Percentiles rank a stretch among this genome's conserved stretches.
phyloP scores from a whole-genome alignment of 2,113 vertebrate genomes.

The Spheniscus mendiculus region DNA sequence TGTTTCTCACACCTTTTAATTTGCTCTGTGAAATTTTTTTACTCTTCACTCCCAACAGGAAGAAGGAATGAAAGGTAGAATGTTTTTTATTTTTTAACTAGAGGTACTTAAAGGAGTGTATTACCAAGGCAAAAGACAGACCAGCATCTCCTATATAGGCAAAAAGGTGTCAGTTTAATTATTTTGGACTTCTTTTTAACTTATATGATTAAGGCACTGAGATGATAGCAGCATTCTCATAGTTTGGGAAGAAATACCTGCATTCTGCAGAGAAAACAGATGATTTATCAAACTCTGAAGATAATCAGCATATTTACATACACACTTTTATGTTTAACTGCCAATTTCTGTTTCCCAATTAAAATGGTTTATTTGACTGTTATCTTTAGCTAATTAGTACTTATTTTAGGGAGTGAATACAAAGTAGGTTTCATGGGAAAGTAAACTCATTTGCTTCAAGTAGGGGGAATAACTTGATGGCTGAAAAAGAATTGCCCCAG shows the following conservation, averaged over 20 bases:
- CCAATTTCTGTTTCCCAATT: constrained; percentile 63
- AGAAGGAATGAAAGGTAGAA: not conserved
- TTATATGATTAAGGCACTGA: constrained; percentile 6
- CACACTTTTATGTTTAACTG: constrained; percentile 61
- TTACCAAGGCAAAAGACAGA: not conserved
- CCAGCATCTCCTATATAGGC: not conserved
- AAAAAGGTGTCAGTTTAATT: not conserved
- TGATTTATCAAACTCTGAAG: constrained; percentile 65
- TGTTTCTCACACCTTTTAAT: not conserved
- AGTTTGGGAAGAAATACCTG: constrained; percentile 55
- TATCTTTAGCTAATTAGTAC: constrained; percentile 65
- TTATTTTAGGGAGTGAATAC: constrained; percentile 47
- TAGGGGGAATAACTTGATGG: not conserved
- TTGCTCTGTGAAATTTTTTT: not conserved
- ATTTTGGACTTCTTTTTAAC: not conserved
- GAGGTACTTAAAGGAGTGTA: not conserved
- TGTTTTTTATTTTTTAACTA: not conserved
- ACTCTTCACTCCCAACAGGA: not conserved
- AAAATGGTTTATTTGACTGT: constrained; percentile 66
- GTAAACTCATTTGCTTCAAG: constrained; percentile 27
- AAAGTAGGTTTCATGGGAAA: constrained; percentile 38
- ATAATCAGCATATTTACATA: constrained; percentile 68
- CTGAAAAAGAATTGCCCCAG: constrained; percentile 37
- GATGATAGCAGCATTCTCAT: not conserved
- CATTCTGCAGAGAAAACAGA: constrained; percentile 39